A percentile compares a stretch with the other conserved stretches of the same genome.
phyloP scores from a whole-genome alignment of 2,113 vertebrate genomes.

The Pedetes capensis region DNA sequence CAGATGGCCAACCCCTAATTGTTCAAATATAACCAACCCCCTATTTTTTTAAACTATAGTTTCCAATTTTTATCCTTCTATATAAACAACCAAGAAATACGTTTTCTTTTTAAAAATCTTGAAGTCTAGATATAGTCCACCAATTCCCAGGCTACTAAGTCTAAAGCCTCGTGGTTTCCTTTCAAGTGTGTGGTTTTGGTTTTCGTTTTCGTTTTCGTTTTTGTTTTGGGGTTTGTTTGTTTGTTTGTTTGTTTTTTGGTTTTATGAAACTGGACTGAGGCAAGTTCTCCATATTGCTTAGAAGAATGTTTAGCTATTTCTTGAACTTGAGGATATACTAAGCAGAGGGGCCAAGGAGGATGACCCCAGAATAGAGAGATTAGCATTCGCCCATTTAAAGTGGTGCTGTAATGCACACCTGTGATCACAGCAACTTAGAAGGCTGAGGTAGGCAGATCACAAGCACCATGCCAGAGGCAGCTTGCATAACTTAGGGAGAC shows the following conservation, averaged over 20 bases:
- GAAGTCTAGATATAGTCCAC: neutral
- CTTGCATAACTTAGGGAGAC: too few relatives aligned
- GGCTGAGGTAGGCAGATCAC: neutral
- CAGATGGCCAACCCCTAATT: neutral
- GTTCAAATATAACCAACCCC: neutral
- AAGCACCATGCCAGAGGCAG: too few relatives aligned
- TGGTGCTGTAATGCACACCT: neutral
- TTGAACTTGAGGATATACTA: neutral
- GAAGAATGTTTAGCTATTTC: neutral
- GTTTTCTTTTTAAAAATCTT: neutral
- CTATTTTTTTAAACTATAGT: constrained; percentile 46
- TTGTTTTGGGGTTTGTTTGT: too few relatives aligned
- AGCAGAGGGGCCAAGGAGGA: neutral
- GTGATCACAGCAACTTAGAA: neutral
- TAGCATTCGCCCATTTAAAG: neutral
- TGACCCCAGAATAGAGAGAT: neutral
- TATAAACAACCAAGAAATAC: neutral
- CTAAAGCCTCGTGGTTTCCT: neutral
- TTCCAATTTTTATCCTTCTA: constrained; percentile 34
- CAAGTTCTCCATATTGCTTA: too few relatives aligned
- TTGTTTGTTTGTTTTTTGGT: too few relatives aligned
- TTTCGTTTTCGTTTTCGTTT: too few relatives aligned
- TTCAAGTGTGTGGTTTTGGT: too few relatives aligned
- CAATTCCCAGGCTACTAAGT: neutral
- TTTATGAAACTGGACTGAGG: too few relatives aligned